Evolutionary conservation across 2,113 vertebrate genomes (phyloP).

Genomic region (Montifringilla adamsi): DNA sequence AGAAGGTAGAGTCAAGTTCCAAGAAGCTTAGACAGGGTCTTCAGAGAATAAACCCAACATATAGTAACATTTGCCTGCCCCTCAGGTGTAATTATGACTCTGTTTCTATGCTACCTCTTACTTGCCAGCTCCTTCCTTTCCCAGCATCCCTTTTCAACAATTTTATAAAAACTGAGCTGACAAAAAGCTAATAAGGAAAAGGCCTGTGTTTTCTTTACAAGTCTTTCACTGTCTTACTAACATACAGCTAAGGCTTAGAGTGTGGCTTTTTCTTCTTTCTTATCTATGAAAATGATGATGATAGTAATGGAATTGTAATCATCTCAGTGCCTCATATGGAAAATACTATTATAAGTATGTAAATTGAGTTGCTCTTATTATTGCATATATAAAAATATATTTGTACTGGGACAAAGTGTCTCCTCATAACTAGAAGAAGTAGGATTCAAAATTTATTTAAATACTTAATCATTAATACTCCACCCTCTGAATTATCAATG

Average conservation of each 20-base stretch:
- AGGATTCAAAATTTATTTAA: not conserved
- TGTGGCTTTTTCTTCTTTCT: not conserved
- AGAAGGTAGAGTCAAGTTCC: not conserved
- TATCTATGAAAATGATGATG: not conserved
- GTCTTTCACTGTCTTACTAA: not conserved
- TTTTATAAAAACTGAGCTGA: not conserved
- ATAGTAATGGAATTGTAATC: not conserved
- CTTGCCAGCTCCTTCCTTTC: not conserved
- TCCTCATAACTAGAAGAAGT: not conserved
- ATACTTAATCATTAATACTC: not conserved
- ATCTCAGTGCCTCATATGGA: not conserved
- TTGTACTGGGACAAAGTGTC: not conserved
- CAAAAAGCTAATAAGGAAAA: not conserved
- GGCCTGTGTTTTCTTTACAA: not conserved
- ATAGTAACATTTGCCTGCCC: not conserved
- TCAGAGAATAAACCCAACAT: not conserved
- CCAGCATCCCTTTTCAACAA: not conserved
- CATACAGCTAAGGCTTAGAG: not conserved
- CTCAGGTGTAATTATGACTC: not conserved
- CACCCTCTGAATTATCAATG: not conserved
- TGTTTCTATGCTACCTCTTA: not conserved
- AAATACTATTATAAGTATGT: not conserved
- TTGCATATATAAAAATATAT: not conserved
- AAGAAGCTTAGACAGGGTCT: not conserved
- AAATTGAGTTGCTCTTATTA: not conserved